These are phyloP conservation scores for Melipona quadrifasciata DNA, from an alignment of 1,140 invertebrate species.

Conservation along the genomic window DNA sequence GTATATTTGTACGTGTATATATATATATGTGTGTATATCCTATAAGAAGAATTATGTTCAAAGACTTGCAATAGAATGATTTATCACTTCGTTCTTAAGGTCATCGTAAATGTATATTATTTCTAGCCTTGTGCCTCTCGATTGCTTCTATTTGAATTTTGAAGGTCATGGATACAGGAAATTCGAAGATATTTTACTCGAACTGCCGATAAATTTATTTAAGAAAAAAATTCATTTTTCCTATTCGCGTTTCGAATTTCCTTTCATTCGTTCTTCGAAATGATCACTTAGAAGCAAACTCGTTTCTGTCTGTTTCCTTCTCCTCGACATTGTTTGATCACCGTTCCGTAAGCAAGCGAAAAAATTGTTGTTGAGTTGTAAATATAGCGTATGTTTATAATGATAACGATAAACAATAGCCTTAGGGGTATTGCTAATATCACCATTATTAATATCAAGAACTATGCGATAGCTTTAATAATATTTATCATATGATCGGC, in stretches of 20 bases:
- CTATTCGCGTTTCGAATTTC: constrained; percentile 18
- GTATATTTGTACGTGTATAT: constrained; percentile 14
- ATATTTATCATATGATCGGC: constrained; percentile 69
- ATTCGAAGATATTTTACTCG: constrained; percentile 9
- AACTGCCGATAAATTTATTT: constrained; percentile 29
- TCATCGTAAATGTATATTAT: constrained; percentile 63
- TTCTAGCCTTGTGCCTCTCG: constrained; percentile 47
- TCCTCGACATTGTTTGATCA: constrained; percentile 50
- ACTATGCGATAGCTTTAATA: constrained; percentile 78
- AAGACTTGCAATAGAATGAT: constrained; percentile 47
- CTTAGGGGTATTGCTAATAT: constrained; percentile 73
- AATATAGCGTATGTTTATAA: constrained; percentile 76
- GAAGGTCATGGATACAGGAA: constrained; percentile 21
- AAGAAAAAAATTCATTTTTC: constrained; percentile 13
- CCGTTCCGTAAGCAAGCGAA: constrained; percentile 63
- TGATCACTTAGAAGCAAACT: constrained; percentile 38
- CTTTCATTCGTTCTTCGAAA: constrained; percentile 28
- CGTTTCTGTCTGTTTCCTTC: constrained; percentile 42
- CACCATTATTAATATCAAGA: constrained; percentile 75
- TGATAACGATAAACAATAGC: constrained; percentile 73
- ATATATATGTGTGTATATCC: constrained; percentile 36
- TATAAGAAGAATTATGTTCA: constrained; percentile 54
- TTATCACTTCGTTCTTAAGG: constrained; percentile 42
- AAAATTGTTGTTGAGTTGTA: constrained; percentile 78
- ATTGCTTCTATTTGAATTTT: constrained; percentile 56